A percentile compares a stretch with the other conserved stretches of the same genome.
phyloP scores from a whole-genome alignment of 2,797 vertebrate genomes.

The Pipistrellus pipistrellus region DNA sequence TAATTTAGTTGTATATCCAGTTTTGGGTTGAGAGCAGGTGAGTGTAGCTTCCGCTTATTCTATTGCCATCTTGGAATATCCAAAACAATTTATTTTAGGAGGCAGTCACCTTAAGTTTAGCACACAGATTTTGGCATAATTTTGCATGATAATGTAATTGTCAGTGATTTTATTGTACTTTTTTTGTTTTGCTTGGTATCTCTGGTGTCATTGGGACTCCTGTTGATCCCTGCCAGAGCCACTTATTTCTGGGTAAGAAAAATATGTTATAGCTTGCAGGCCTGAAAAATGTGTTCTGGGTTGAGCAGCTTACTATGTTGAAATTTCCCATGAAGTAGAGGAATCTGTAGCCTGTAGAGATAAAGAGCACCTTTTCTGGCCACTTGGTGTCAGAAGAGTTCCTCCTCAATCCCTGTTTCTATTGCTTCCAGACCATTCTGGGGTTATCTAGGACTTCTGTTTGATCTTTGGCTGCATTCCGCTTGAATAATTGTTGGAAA shows the following conservation, averaged over 20 bases:
- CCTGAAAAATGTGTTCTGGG: background rate
- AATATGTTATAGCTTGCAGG: background rate
- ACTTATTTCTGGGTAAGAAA: background rate
- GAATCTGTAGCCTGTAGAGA: background rate
- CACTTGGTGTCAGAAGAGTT: background rate
- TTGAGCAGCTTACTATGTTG: background rate
- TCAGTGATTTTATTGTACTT: background rate
- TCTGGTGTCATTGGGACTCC: background rate
- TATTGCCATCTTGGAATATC: background rate
- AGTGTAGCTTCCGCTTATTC: background rate
- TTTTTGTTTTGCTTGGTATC: constrained; percentile 26
- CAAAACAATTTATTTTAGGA: background rate
- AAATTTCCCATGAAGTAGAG: background rate
- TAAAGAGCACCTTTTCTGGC: background rate
- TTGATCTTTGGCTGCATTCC: background rate
- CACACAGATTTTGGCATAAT: background rate
- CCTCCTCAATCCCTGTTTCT: background rate
- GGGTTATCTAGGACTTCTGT: background rate
- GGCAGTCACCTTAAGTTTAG: background rate
- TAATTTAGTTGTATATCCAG: background rate
- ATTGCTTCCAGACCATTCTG: background rate
- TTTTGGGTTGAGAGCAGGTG: background rate
- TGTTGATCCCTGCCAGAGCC: background rate
- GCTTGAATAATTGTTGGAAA: background rate
- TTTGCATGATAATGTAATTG: background rate